phyloP scores from a whole-genome alignment of 1,140 invertebrate genomes.

The Scaptomyza pallida region DNA sequence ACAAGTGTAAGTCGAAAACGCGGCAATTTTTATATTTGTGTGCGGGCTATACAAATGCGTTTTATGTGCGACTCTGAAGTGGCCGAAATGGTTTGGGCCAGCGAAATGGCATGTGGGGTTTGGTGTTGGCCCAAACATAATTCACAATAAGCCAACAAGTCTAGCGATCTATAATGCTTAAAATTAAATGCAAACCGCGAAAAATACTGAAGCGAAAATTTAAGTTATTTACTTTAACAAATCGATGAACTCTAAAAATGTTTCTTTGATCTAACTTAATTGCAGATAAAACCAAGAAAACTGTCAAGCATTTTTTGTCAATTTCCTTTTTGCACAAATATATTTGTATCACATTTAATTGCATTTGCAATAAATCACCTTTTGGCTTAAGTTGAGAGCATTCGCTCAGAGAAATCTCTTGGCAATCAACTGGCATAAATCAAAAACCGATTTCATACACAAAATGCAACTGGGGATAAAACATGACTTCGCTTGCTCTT shows the following conservation, averaged over 20 bases:
- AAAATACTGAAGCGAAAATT: conserved; percentile 1
- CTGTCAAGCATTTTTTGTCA: neutral
- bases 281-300: neutral
- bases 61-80: conserved; percentile 45
- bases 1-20: conserved; percentile 49
- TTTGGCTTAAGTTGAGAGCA: conserved; percentile 10
- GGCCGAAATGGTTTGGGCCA: conserved; percentile 6
- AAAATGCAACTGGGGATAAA: too few relatives aligned
- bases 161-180: conserved; percentile 11
- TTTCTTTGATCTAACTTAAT: neutral
- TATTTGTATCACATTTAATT: conserved; percentile 1
- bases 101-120: neutral
- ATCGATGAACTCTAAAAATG: too few relatives aligned
- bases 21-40: conserved; percentile 36
- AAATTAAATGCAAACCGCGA: neutral
- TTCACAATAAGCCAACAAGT: conserved; percentile 20
- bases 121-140: conserved; percentile 15
- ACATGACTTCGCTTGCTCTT: too few relatives aligned
- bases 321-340: neutral
- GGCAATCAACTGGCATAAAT: conserved; percentile 38
- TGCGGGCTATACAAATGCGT: conserved; percentile 43
- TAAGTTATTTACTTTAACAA: neutral
- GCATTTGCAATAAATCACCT: conserved; percentile 29
- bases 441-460: conserved; percentile 37
- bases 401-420: conserved; percentile 8